Percentiles rank a stretch among this genome's conserved stretches.
Evolutionary conservation across 2,113 vertebrate genomes (phyloP).

Genomic region (Riparia riparia): DNA sequence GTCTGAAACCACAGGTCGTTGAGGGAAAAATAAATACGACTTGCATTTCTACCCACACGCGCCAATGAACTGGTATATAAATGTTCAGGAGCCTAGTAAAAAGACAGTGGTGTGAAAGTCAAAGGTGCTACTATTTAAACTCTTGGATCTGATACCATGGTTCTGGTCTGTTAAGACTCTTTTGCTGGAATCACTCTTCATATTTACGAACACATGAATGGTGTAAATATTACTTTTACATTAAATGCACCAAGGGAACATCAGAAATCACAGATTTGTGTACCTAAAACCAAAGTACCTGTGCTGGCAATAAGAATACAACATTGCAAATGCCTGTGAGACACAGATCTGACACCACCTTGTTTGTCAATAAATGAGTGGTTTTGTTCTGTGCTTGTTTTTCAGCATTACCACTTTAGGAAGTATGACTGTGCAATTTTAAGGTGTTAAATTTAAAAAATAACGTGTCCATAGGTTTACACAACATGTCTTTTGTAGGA

Average conservation of each 20-base stretch:
- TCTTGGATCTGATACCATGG: not conserved
- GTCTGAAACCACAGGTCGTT: slow-evolving; percentile 68
- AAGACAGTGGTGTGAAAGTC: not conserved
- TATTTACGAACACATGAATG: not conserved
- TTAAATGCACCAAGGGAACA: not conserved
- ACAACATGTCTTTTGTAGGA: not conserved
- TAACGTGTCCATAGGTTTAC: not conserved
- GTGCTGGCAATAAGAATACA: not conserved
- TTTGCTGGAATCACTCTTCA: not conserved
- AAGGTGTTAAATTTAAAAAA: not conserved
- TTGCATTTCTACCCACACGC: not conserved
- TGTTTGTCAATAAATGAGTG: not conserved
- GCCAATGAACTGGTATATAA: not conserved
- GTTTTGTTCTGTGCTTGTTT: not conserved
- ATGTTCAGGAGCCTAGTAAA: not conserved
- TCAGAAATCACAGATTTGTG: not conserved
- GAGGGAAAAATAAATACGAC: not conserved
- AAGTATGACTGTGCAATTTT: not conserved
- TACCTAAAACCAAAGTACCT: not conserved
- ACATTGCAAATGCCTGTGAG: not conserved
- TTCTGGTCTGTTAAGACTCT: not conserved
- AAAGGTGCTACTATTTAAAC: not conserved
- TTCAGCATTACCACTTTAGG: not conserved
- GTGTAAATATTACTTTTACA: not conserved
- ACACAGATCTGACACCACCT: not conserved